Percentiles rank a stretch among this genome's conserved stretches.
Conservation (phyloP, 2,888 invertebrate species). For the Agriopis marginaria region DNA sequence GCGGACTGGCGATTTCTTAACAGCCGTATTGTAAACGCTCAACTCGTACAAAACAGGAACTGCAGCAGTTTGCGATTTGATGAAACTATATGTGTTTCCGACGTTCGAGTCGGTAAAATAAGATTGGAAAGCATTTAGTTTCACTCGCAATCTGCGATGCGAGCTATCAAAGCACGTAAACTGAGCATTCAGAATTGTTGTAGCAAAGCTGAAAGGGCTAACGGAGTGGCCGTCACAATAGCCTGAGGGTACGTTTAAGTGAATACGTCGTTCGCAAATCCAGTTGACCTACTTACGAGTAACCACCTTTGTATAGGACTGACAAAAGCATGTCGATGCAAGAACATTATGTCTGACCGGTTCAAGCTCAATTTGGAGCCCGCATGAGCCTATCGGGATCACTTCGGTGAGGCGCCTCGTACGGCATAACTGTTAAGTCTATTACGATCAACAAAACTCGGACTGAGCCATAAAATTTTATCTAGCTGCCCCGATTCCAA, state of each 20-base stretch:
- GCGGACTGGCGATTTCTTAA: conserved; percentile 39
- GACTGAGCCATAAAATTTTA: conserved; percentile 62
- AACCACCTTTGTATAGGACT: conserved; percentile 77
- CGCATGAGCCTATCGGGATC: conserved; percentile 69
- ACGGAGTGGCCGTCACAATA: conserved; percentile 61
- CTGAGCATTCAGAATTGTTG: conserved; percentile 56
- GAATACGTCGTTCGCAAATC: conserved; percentile 71
- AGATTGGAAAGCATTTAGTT: conserved; percentile 36
- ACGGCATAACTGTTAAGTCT: conserved; percentile 58
- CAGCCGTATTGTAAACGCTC: conserved; percentile 18
- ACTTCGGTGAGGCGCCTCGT: conserved; percentile 56
- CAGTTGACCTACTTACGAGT: conserved; percentile 77
- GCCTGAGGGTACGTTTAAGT: conserved; percentile 59
- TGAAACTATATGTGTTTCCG: conserved; percentile 44
- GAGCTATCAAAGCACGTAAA: conserved; percentile 53
- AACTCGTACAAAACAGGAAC: conserved; percentile 44
- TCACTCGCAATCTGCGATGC: conserved; percentile 36
- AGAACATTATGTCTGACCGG: conserved; percentile 75
- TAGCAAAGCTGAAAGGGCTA: conserved; percentile 61
- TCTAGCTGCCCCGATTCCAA: conserved; percentile 54
- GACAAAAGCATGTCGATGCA: conserved; percentile 80
- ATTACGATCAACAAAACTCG: conserved; percentile 61
- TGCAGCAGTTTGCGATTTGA: conserved; percentile 45
- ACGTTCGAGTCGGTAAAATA: conserved; percentile 43
- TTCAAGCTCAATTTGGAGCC: conserved; percentile 76